These are phyloP conservation scores for Lagenorhynchus albirostris DNA, from an alignment of 2,113 vertebrate genomes.

Conservation along the genomic window DNA sequence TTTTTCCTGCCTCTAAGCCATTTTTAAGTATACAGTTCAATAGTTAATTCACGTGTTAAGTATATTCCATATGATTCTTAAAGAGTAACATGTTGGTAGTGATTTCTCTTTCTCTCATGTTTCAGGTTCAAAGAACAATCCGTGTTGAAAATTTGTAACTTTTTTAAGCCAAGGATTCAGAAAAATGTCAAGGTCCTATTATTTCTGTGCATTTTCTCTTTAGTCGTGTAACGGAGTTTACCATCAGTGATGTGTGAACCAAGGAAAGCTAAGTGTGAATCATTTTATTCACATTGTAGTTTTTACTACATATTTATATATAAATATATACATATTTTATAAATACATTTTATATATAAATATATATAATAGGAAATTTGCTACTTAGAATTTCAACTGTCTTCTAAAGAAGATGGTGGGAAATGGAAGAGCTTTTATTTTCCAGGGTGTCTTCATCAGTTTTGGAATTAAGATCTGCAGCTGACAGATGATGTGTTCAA, in stretches of 20 bases:
- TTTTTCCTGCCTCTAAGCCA: neutral
- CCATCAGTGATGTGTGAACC: conserved; percentile 33
- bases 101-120: neutral
- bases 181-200: neutral
- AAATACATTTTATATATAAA: no score
- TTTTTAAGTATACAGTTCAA: neutral
- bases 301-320: conserved; percentile 45
- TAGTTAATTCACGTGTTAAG: neutral
- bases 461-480: neutral
- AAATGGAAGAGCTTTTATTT: neutral
- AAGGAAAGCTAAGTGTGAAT: conserved; percentile 31
- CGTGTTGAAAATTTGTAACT: neutral
- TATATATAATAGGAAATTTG: neutral
- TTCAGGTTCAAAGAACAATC: neutral
- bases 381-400: conserved; percentile 17
- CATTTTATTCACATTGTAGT: conserved; percentile 26
- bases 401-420: neutral
- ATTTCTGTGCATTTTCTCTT: neutral
- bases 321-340: no score
- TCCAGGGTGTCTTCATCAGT: neutral
- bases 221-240: neutral
- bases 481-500: neutral
- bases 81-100: neutral
- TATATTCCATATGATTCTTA: neutral
- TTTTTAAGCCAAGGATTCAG: neutral